Evolutionary conservation across 2,113 vertebrate genomes (phyloP), one percentile per base, ranked within the genome.

Genomic region (Passer domesticus): DNA sequence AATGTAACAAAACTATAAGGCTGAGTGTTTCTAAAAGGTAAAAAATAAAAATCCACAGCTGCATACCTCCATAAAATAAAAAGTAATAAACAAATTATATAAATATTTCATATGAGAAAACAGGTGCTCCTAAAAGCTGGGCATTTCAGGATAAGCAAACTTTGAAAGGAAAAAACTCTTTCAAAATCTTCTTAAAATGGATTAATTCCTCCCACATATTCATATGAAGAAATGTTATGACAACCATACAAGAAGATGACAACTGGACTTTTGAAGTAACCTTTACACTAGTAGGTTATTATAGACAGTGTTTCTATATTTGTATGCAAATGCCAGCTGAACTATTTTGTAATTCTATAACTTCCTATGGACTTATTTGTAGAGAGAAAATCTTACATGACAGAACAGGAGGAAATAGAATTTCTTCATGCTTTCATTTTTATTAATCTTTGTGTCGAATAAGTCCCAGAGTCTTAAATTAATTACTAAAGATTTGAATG

Each of bases 1-100:
- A 97, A 97, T 91, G 69, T 95, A 97, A 94, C 27, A 15, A 92
- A 97, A 92, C 76, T 43, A 92, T 94, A 96, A 92, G 39, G 30
- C n/a, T 87, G 28, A 22, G 83, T 44, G 75, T 95, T 97, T 95
- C 83, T 90, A 95, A 94, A 58, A 96, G 69, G 67, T 95, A 89
- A 91, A 96, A 96, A 88, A 30, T 21, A 81, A 96, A 95, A 94
- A 96, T 85, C 66, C 80, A 89, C 53, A 83, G 58, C 72, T 84
- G 72, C 53, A 91, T 35, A 96, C 67, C 33, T 58, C 73, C 93
- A 89, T 93, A 95, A 96, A 96, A 96, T 17, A 85, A n/a, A 90
- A 92, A 39, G 39, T 47, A 66, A 79, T 83, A 88, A 80, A 90
- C 19, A 94, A 81, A 93, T 69, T 88, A 35, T 69, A 75, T 76